Percentiles rank a stretch among this genome's conserved stretches.
phyloP scores from a whole-genome alignment of 2,797 vertebrate species.

The Sardinella longiceps region DNA sequence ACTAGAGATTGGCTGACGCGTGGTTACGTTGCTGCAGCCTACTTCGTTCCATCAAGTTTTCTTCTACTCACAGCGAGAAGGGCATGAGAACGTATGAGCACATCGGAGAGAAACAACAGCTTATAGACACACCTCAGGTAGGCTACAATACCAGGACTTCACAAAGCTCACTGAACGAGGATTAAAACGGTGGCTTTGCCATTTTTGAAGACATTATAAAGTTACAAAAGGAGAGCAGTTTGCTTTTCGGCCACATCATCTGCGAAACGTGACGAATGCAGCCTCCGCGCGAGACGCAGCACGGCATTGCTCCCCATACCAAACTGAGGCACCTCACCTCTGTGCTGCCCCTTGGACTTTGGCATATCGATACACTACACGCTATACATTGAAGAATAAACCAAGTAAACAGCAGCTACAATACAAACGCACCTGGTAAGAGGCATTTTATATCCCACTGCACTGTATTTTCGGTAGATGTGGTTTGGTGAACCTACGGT shows the following conservation, averaged over 20 bases:
- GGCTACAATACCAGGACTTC: background rate
- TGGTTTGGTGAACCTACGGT: background rate
- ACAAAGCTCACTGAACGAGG: background rate
- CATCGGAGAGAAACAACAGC: background rate
- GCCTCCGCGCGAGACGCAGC: background rate
- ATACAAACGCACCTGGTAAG: background rate
- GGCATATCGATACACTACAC: background rate
- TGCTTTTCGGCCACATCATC: constrained; percentile 14
- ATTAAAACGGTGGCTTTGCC: background rate
- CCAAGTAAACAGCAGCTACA: background rate
- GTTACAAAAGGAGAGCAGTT: background rate
- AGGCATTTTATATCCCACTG: background rate
- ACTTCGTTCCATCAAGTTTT: constrained; percentile 49
- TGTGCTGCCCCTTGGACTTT: background rate
- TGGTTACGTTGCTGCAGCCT: constrained; percentile 69
- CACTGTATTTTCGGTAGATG: background rate
- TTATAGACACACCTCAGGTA: background rate
- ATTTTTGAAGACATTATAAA: constrained; percentile 7
- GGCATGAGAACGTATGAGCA: constrained; percentile 15
- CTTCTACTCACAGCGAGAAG: constrained; percentile 14
- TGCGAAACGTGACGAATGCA: background rate
- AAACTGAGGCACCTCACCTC: constrained; percentile 3
- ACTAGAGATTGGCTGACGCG: constrained; percentile 69
- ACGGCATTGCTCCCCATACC: background rate
- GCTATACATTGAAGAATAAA: constrained; percentile 6